A percentile compares a stretch with the other conserved stretches of the same genome.
Conservation (phyloP, 1,140 invertebrate genomes). For the Trigoniulus corallinus region DNA sequence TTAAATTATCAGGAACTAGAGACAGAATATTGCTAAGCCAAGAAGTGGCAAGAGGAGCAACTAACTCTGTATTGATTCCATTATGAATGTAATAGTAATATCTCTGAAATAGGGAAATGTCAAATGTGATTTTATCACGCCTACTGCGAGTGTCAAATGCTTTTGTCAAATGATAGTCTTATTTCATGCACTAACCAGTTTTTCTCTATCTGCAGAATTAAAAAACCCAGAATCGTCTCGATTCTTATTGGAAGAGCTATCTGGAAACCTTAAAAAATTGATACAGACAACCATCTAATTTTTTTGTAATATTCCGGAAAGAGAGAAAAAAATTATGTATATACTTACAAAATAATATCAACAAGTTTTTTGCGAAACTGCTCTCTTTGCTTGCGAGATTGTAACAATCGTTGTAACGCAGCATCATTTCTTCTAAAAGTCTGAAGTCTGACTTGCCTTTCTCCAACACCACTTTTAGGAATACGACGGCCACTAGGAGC, state of each 20-base stretch:
- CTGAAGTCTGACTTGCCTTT: not conserved
- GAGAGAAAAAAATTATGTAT: not conserved
- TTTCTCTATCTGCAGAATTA: not conserved
- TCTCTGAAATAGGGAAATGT: constrained; percentile 21
- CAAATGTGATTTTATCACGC: not conserved
- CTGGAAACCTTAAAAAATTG: not conserved
- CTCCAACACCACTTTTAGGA: no score
- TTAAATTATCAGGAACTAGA: constrained; percentile 23
- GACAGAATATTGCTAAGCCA: constrained; percentile 35
- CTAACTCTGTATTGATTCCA: constrained; percentile 69
- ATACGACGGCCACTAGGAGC: no score
- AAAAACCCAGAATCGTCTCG: constrained; percentile 2
- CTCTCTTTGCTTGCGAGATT: constrained; percentile 52
- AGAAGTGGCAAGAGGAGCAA: constrained; percentile 48
- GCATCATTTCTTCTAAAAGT: not conserved
- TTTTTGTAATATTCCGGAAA: not conserved
- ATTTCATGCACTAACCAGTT: not conserved
- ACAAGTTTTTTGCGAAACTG: constrained; percentile 62
- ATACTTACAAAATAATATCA: constrained; percentile 42
- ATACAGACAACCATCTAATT: not conserved
- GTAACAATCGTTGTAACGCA: not conserved
- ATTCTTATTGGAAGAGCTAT: constrained; percentile 10
- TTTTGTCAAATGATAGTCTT: not conserved
- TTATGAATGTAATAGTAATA: constrained; percentile 82
- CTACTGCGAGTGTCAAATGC: not conserved